phyloP scores from a whole-genome alignment of 2,888 invertebrate species.

The Oxycera nigricornis region DNA sequence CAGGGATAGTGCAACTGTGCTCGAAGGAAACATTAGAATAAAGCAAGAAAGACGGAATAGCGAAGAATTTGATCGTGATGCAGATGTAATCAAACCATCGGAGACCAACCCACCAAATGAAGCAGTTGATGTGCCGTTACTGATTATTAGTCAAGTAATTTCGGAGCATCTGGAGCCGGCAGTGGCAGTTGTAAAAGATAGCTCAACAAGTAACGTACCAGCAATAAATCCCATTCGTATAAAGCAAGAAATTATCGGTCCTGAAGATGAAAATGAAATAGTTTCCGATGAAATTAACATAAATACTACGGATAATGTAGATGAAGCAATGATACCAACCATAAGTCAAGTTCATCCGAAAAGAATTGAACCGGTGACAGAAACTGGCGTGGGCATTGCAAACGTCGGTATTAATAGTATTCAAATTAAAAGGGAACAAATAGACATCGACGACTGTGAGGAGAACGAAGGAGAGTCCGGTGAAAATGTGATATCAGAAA shows the following conservation, averaged over 20 bases:
- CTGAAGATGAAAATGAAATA: too few relatives aligned
- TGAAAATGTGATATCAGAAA: neutral
- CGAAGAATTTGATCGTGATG: neutral
- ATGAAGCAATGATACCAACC: too few relatives aligned
- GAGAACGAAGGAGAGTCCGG: neutral
- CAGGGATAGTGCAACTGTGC: neutral
- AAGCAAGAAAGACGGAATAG: slow-evolving; percentile 45
- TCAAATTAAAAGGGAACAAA: neutral
- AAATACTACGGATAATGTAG: too few relatives aligned
- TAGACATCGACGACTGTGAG: neutral
- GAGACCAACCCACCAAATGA: neutral
- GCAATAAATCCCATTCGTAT: slow-evolving; percentile 47
- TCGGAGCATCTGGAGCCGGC: neutral
- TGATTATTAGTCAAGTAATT: neutral
- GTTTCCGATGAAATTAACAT: too few relatives aligned
- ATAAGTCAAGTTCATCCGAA: too few relatives aligned
- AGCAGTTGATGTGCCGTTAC: neutral
- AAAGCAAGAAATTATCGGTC: slow-evolving; percentile 51
- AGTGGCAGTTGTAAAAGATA: neutral
- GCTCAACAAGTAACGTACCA: neutral
- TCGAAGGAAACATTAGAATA: slow-evolving; percentile 38
- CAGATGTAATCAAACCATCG: neutral
- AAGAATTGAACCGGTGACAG: neutral
- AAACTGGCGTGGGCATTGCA: neutral
- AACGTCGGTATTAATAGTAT: too few relatives aligned